Conservation (phyloP, 2,113 vertebrate genomes). For the Leuciscus idus region DNA sequence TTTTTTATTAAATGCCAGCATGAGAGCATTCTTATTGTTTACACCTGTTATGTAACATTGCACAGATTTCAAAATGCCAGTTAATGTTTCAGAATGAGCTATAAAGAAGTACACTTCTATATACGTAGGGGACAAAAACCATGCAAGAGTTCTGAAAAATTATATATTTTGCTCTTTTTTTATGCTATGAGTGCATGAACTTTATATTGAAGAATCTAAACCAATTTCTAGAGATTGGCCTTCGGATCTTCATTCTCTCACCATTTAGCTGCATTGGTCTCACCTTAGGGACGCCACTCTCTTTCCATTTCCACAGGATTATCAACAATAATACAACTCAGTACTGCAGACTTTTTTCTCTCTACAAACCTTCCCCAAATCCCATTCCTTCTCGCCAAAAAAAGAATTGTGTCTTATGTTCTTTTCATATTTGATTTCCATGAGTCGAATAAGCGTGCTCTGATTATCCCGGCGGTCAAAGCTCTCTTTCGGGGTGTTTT, state of each 20-base stretch:
- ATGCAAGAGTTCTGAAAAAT: slow-evolving; percentile 35
- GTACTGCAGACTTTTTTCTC: slow-evolving; percentile 64
- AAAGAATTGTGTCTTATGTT: slow-evolving; percentile 4
- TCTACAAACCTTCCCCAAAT: slow-evolving; percentile 46
- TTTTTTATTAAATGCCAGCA: slow-evolving; percentile 7
- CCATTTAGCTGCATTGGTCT: slow-evolving; percentile 52
- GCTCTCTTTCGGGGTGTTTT: slow-evolving; percentile 28
- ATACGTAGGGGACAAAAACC: slow-evolving; percentile 39
- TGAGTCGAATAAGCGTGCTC: slow-evolving; percentile 62
- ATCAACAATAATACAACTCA: slow-evolving; percentile 69
- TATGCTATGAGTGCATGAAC: slow-evolving; percentile 33
- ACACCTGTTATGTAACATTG: slow-evolving; percentile 53
- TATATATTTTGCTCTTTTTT: slow-evolving; percentile 4
- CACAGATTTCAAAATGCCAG: slow-evolving; percentile 50
- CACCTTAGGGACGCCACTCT: slow-evolving; percentile 52
- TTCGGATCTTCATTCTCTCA: slow-evolving; percentile 53
- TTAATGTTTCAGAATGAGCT: slow-evolving; percentile 55
- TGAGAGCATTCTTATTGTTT: slow-evolving; percentile 51
- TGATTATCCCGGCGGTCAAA: slow-evolving; percentile 59
- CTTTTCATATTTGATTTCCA: slow-evolving; percentile 63
- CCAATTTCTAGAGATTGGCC: slow-evolving; percentile 59
- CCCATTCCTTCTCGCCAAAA: slow-evolving; percentile 54
- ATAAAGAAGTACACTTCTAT: slow-evolving; percentile 15
- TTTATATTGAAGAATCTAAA: slow-evolving; percentile 52
- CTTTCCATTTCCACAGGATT: slow-evolving; percentile 74